phyloP scores from a whole-genome alignment of 2,888 invertebrate genomes.

The Apotomis betuletana region DNA sequence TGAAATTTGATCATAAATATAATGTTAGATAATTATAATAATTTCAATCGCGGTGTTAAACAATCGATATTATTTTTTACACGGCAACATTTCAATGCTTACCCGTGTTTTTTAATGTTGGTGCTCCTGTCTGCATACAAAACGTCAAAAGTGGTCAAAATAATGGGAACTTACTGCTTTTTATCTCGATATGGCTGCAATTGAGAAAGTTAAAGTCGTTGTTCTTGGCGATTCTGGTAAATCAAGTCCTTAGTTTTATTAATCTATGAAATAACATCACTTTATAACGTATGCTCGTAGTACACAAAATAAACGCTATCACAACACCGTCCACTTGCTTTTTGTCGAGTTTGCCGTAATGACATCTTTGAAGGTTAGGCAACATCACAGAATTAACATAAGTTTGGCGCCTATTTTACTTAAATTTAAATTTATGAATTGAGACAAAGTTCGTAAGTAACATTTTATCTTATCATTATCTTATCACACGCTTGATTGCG shows the following conservation, averaged over 20 bases:
- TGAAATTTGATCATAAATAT: no score
- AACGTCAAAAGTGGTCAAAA: conserved; percentile 54
- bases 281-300: conserved; percentile 25
- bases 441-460: background rate
- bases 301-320: conserved; percentile 37
- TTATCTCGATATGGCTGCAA: conserved; percentile 87
- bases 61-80: background rate
- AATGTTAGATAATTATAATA: no score
- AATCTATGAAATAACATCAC: conserved; percentile 46
- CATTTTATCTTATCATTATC: no score
- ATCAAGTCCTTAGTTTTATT: conserved; percentile 45
- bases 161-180: conserved; percentile 60
- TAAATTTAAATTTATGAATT: conserved; percentile 10
- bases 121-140: conserved; percentile 19
- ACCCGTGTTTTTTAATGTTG: background rate
- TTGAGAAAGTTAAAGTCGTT: conserved; percentile 95
- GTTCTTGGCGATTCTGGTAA: conserved; percentile 96
- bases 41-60: no score
- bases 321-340: conserved; percentile 51
- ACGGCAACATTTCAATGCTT: conserved; percentile 32
- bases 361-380: conserved; percentile 65
- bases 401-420: conserved; percentile 53
- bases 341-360: conserved; percentile 69
- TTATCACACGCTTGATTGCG: no score
- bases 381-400: conserved; percentile 53